Evolutionary conservation across 1,140 invertebrate genomes (phyloP).

Genomic region (Mizuhopecten yessoensis): DNA sequence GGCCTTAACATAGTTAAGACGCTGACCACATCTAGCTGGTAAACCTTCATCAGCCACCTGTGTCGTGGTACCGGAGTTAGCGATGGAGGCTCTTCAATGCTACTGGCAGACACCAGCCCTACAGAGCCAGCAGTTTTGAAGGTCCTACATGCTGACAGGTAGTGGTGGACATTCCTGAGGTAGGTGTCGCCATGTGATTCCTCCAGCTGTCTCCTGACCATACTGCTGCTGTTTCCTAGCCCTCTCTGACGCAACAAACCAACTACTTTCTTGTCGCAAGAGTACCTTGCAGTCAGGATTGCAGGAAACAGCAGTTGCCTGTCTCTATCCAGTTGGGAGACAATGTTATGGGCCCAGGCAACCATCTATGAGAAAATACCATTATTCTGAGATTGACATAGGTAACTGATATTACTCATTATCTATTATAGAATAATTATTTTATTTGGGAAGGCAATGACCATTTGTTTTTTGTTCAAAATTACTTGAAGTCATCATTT

Average conservation of each 20-base stretch:
- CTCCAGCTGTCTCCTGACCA: slow-evolving; percentile 49
- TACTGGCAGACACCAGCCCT: not conserved
- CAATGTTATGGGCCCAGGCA: slow-evolving; percentile 61
- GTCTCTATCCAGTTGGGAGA: slow-evolving; percentile 56
- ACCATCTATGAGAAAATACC: slow-evolving; percentile 56
- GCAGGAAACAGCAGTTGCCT: slow-evolving; percentile 53
- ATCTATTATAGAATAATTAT: too few species aligned
- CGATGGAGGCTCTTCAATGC: slow-evolving; percentile 46
- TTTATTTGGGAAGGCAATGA: too few species aligned
- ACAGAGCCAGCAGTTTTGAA: slow-evolving; percentile 10
- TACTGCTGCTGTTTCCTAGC: slow-evolving; percentile 62
- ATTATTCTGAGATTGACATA: not conserved
- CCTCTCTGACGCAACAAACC: slow-evolving; percentile 53
- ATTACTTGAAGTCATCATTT: too few species aligned
- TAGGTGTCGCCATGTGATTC: slow-evolving; percentile 52
- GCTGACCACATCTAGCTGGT: slow-evolving; percentile 62
- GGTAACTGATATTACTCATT: too few species aligned
- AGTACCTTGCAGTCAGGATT: slow-evolving; percentile 45
- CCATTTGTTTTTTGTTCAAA: too few species aligned
- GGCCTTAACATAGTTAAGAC: slow-evolving; percentile 65
- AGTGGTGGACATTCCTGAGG: not conserved
- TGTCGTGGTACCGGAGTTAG: slow-evolving; percentile 45
- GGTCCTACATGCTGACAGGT: slow-evolving; percentile 48
- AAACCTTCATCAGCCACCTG: slow-evolving; percentile 65
- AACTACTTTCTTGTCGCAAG: slow-evolving; percentile 61